Conservation (phyloP, 1,140 invertebrate genomes). For the Nasonia giraulti region DNA sequence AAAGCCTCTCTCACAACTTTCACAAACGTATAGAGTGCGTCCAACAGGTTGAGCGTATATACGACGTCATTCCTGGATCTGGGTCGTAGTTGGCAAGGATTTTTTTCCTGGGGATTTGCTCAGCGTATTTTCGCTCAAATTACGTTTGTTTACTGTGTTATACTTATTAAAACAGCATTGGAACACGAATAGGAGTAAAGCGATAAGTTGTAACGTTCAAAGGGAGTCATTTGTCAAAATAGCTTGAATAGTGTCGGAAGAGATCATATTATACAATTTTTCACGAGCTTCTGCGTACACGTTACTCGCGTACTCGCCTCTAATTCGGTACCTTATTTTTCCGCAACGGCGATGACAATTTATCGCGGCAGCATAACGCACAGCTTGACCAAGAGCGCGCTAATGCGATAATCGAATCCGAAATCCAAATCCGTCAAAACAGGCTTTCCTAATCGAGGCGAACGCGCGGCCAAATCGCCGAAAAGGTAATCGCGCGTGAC, state of each 20-base stretch:
- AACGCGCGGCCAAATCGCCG: background rate
- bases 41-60: background rate
- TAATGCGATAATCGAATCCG: background rate
- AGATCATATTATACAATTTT: too few relatives aligned
- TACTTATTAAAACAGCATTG: background rate
- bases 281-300: too few relatives aligned
- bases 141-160: background rate
- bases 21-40: background rate
- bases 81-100: background rate
- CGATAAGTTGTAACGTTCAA: too few relatives aligned
- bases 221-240: too few relatives aligned
- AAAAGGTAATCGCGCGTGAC: conserved; percentile 18
- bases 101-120: background rate
- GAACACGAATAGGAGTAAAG: background rate
- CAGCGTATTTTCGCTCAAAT: background rate
- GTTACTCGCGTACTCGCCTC: too few relatives aligned
- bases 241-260: too few relatives aligned
- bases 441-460: background rate
- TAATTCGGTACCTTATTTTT: too few relatives aligned
- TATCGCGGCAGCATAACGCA: background rate
- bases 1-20: background rate
- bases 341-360: too few relatives aligned
- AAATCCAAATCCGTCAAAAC: background rate
- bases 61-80: background rate
- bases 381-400: background rate